Conservation (phyloP, 2,113 vertebrate genomes). For the Mungos mungo region DNA sequence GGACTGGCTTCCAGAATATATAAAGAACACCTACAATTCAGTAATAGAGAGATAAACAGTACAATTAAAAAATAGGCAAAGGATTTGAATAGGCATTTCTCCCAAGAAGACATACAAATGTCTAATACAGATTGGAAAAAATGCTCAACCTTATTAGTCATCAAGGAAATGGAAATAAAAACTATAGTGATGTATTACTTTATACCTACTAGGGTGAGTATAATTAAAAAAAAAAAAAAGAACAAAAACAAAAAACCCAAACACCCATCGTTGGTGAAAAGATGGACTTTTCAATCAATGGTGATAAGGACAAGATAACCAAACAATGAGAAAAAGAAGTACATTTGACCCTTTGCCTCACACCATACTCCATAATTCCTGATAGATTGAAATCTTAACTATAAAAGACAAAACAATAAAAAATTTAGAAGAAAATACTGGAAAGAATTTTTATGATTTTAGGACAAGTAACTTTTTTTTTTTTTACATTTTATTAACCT, state of each 20-base stretch:
- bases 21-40: not conserved
- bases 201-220: not conserved
- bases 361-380: not conserved
- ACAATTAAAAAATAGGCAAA: not conserved
- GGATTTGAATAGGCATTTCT: not conserved
- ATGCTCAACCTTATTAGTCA: not conserved
- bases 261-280: not conserved
- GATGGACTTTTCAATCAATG: not conserved
- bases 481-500: not conserved
- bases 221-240: not conserved
- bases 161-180: not conserved
- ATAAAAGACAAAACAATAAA: not conserved
- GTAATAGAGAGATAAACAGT: not conserved
- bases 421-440: not conserved
- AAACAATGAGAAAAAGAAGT: not conserved
- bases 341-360: not conserved
- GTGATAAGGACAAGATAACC: not conserved
- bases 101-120: not conserved
- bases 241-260: too few relatives aligned
- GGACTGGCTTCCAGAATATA: not conserved
- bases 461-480: not conserved
- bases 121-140: not conserved
- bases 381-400: not conserved
- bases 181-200: not conserved
- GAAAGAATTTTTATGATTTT: not conserved